phyloP scores from a whole-genome alignment of 2,888 invertebrate species.

The Allygus modestus region DNA sequence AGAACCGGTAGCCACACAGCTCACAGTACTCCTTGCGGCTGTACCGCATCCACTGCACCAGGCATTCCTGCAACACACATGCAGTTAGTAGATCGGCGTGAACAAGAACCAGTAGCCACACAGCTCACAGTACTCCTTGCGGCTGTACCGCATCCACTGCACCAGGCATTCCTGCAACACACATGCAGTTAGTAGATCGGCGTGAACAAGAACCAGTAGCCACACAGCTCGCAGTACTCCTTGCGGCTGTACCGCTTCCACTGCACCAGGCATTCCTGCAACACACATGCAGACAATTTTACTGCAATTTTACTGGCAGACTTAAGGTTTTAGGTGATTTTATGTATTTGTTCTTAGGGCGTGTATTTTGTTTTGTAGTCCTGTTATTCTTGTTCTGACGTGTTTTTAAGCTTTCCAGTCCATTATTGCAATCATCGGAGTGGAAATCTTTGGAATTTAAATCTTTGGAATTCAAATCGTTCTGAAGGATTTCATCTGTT shows the following conservation, averaged over 20 bases:
- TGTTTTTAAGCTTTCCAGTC: background rate
- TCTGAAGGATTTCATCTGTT: background rate
- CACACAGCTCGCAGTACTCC: constrained; percentile 99
- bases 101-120: constrained; percentile 97
- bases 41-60: constrained; percentile 98
- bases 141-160: constrained; percentile 98
- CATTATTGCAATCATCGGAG: background rate
- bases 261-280: constrained; percentile 93
- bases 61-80: constrained; percentile 81
- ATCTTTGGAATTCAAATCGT: background rate
- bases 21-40: constrained; percentile 99
- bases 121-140: constrained; percentile 98
- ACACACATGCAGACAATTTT: too few species aligned
- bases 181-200: constrained; percentile 95
- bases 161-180: constrained; percentile 87
- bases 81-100: constrained; percentile 99
- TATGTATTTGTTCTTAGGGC: background rate
- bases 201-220: constrained; percentile 96
- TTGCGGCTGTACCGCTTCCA: constrained; percentile 98
- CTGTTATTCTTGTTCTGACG: too few species aligned
- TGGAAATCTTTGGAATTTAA: background rate
- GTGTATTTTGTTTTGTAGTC: too few species aligned
- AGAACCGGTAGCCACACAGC: constrained; percentile 95
- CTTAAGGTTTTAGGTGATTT: background rate
- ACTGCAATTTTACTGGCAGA: background rate